Evolutionary conservation across 2,113 vertebrate genomes (phyloP).

Genomic region (Brachyistius frenatus): DNA sequence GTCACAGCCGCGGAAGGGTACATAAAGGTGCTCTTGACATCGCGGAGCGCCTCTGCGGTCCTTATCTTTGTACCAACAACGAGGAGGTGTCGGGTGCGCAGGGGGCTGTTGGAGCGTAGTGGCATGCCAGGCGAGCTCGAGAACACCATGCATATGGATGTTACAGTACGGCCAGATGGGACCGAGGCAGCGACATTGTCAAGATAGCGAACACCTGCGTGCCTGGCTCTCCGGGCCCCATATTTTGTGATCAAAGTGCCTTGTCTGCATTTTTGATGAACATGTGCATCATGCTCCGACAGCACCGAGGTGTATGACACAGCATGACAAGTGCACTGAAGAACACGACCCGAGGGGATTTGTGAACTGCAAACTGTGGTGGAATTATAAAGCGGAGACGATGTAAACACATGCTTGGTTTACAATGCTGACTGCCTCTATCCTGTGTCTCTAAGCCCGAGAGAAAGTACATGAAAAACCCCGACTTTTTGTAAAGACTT

Average conservation of each 20-base stretch:
- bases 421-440: not conserved
- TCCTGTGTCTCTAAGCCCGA: not conserved
- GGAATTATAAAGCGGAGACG: slow-evolving; percentile 5
- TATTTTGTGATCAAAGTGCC: slow-evolving; percentile 73
- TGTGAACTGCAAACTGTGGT: slow-evolving; percentile 20
- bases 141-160: slow-evolving; percentile 74
- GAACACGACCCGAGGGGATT: slow-evolving; percentile 26
- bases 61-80: slow-evolving; percentile 24
- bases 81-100: too few relatives aligned
- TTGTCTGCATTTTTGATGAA: slow-evolving; percentile 73
- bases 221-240: slow-evolving; percentile 38
- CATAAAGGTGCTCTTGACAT: slow-evolving; percentile 63
- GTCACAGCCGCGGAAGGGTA: slow-evolving; percentile 27
- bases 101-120: slow-evolving; percentile 37
- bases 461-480: too few relatives aligned
- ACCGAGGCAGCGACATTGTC: slow-evolving; percentile 69
- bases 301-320: slow-evolving; percentile 47
- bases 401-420: slow-evolving; percentile 3
- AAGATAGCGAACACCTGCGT: slow-evolving; percentile 70
- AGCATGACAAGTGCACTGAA: slow-evolving; percentile 48
- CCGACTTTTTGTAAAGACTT: not conserved
- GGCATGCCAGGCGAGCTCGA: slow-evolving; percentile 43
- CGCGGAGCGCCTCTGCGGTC: slow-evolving; percentile 23
- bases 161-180: slow-evolving; percentile 73
- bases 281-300: slow-evolving; percentile 44